Evolutionary conservation across 2,113 vertebrate genomes (phyloP).

Genomic region (Leptocoma aspasia): DNA sequence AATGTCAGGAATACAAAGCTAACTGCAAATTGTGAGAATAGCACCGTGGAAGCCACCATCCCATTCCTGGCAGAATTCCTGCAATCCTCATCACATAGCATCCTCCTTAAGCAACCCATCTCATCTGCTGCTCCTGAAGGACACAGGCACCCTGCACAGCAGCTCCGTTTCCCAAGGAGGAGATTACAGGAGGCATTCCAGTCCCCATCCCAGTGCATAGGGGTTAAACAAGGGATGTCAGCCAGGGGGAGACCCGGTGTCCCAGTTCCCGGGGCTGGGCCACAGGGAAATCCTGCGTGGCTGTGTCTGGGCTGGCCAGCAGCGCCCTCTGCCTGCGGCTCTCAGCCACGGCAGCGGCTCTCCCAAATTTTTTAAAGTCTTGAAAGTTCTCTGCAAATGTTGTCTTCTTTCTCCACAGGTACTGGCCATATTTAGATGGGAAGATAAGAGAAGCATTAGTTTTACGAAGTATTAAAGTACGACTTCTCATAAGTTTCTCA

Average conservation of each 20-base stretch:
- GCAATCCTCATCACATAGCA: background rate
- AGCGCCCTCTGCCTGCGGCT: background rate
- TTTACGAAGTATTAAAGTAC: constrained; percentile 85
- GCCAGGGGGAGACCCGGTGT: background rate
- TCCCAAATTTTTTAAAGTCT: background rate
- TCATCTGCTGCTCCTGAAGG: background rate
- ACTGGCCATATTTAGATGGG: constrained; percentile 91
- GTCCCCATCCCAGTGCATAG: fast-evolving
- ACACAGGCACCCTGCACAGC: background rate
- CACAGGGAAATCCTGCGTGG: fast-evolving
- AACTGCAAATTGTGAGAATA: background rate
- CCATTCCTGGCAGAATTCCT: background rate
- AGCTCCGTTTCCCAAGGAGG: background rate
- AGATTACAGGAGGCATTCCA: background rate
- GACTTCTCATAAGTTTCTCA: constrained; percentile 90
- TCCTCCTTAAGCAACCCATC: background rate
- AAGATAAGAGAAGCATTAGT: constrained; percentile 91
- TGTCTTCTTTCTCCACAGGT: constrained; percentile 70
- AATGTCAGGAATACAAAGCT: background rate
- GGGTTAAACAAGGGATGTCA: no score
- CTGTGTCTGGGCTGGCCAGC: background rate
- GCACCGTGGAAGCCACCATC: background rate
- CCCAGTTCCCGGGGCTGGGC: background rate
- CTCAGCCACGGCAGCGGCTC: background rate
- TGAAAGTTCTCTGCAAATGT: background rate